Evolutionary conservation across 2,113 vertebrate species (phyloP).

Genomic region (Turnix velox): DNA sequence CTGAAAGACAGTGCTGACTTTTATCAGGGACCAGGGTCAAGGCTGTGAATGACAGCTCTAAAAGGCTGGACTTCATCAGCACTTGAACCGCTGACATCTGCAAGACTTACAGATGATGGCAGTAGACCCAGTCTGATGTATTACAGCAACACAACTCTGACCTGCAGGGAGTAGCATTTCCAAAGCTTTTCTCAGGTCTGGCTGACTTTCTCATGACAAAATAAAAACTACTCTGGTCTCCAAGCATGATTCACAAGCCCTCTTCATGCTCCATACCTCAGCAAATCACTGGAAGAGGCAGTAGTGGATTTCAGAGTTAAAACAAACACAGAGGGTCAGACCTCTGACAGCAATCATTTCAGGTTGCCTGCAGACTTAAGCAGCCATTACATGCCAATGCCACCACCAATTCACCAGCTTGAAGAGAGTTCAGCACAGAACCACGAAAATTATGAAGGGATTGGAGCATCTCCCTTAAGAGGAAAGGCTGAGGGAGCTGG

Average conservation of each 20-base stretch:
- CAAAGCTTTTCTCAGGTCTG: not conserved
- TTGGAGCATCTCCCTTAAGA: no score
- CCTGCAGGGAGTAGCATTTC: not conserved
- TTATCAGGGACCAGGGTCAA: not conserved
- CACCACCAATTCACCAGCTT: no score
- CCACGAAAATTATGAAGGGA: no score
- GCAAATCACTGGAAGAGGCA: not conserved
- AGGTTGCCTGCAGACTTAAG: not conserved
- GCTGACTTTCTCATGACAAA: not conserved
- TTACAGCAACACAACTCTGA: not conserved
- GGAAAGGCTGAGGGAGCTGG: no score
- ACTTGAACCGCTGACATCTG: not conserved
- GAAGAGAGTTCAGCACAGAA: no score
- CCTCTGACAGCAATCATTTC: not conserved
- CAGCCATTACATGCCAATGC: not conserved
- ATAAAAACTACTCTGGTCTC: not conserved
- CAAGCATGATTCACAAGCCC: accelerated
- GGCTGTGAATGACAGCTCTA: not conserved
- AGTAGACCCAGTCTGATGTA: not conserved
- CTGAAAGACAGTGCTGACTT: not conserved
- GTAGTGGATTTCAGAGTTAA: not conserved
- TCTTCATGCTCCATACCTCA: not conserved
- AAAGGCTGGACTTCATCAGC: slow-evolving; percentile 16
- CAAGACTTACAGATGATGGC: not conserved
- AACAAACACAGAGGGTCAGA: not conserved